phyloP scores from a whole-genome alignment of 2,797 vertebrate genomes.

The Tokudaia muenninki region DNA sequence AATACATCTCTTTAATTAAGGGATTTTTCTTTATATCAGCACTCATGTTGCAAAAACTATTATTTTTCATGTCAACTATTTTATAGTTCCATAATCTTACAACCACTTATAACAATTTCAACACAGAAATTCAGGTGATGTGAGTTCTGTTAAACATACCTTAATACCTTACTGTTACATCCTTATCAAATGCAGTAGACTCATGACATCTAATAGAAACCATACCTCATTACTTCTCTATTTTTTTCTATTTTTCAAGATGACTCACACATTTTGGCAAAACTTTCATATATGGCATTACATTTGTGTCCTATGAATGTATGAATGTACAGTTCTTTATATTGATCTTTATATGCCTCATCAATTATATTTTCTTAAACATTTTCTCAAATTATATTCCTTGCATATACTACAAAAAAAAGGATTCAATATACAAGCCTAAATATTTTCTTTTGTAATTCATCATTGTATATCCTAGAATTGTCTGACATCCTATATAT shows the following conservation, averaged over 20 bases:
- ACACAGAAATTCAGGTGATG: neutral
- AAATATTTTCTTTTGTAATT: neutral
- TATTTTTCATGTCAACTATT: neutral
- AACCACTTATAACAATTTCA: accelerated
- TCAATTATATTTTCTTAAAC: neutral
- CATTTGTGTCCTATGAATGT: neutral
- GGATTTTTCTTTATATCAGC: neutral
- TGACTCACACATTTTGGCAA: neutral
- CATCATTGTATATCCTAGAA: neutral
- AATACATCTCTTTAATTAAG: neutral
- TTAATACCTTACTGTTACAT: neutral
- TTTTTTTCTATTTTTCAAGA: neutral
- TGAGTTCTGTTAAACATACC: neutral
- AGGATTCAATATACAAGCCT: neutral
- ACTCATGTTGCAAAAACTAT: neutral
- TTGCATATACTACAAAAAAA: neutral
- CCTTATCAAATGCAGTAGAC: neutral
- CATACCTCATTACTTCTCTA: neutral
- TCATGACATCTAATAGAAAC: accelerated
- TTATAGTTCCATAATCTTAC: neutral
- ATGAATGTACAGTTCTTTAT: neutral
- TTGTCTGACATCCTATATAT: neutral
- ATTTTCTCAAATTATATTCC: neutral
- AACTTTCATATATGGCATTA: neutral
- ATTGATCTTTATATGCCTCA: neutral